These are phyloP conservation scores for Pemphigus obesinymphae DNA, from an alignment of 1,140 invertebrate species.

Conservation along the genomic window DNA sequence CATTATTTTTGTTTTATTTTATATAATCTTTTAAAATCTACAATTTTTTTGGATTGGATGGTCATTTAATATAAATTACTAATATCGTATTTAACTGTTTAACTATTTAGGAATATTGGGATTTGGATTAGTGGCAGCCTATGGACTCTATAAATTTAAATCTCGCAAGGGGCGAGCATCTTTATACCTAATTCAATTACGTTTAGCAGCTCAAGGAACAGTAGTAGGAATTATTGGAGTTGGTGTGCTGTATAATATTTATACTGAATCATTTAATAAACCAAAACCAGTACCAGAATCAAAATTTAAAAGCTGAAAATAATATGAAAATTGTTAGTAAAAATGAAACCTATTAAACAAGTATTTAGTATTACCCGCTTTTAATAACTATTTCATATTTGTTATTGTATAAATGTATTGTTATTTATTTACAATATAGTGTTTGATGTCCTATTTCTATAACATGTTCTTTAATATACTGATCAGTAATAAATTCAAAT, in stretches of 20 bases:
- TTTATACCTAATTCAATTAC: constrained; percentile 28
- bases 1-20: no score
- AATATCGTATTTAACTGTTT: neutral
- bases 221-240: constrained; percentile 27
- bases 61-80: neutral
- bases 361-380: neutral
- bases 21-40: no score
- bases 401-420: no score
- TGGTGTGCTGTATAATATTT: constrained; percentile 22
- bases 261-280: neutral
- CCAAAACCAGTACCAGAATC: no score
- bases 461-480: no score
- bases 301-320: neutral
- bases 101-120: constrained; percentile 7
- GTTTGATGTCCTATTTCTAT: no score
- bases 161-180: neutral
- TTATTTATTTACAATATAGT: no score
- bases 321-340: neutral
- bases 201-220: constrained; percentile 31
- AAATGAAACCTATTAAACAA: neutral
- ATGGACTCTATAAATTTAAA: constrained; percentile 32
- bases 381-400: no score
- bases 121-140: constrained; percentile 17
- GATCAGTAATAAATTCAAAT: no score
- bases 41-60: no score